Evolutionary conservation across 2,888 invertebrate genomes (phyloP).

Genomic region (Anodontia alba): DNA sequence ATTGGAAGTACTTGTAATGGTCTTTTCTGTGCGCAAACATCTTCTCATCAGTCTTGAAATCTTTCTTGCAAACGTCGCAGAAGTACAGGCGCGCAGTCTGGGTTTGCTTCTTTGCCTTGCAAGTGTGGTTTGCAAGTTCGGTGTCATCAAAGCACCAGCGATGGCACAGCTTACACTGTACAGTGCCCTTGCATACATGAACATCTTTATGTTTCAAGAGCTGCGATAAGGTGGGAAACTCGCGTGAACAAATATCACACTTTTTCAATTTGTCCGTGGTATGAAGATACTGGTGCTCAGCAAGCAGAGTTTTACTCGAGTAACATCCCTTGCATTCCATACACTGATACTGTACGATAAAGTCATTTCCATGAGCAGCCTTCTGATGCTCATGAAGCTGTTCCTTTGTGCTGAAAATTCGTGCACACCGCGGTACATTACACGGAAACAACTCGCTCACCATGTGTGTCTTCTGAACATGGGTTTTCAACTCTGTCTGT

Average conservation of each 20-base stretch:
- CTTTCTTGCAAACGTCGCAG: conserved; percentile 57
- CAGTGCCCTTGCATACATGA: conserved; percentile 41
- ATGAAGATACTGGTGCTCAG: conserved; percentile 60
- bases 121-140: conserved; percentile 48
- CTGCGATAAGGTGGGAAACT: conserved; percentile 36
- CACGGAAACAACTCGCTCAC: conserved; percentile 44
- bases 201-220: conserved; percentile 53
- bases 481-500: conserved; percentile 48
- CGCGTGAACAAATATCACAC: conserved; percentile 56
- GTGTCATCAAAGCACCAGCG: conserved; percentile 48
- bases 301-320: conserved; percentile 54
- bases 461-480: conserved; percentile 41
- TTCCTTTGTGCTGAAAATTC: conserved; percentile 43
- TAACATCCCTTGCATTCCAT: conserved; percentile 58
- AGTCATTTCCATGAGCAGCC: conserved; percentile 50
- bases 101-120: conserved; percentile 22
- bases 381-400: conserved; percentile 50
- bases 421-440: conserved; percentile 46
- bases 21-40: conserved; percentile 53
- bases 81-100: conserved; percentile 43
- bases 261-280: conserved; percentile 52
- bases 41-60: conserved; percentile 51
- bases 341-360: conserved; percentile 62
- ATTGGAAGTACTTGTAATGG: conserved; percentile 57
- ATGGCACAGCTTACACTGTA: conserved; percentile 40